Percentiles rank a stretch among this genome's conserved stretches.
These are phyloP conservation scores for Ceyx margarethae DNA, from an alignment of 2,113 vertebrate species.

Conservation along the genomic window DNA sequence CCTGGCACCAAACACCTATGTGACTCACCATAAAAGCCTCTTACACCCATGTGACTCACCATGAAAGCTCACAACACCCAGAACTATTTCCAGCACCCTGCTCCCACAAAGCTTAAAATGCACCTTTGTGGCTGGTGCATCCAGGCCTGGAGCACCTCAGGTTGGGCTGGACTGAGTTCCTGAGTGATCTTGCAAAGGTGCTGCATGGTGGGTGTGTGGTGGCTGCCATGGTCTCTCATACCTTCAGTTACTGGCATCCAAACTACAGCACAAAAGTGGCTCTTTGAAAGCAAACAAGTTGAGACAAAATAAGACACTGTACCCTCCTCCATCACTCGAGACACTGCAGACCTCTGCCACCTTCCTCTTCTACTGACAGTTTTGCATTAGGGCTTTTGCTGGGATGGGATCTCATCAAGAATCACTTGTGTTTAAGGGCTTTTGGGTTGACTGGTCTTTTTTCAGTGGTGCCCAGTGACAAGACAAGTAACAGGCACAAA, in stretches of 20 bases:
- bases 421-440: neutral
- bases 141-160: neutral
- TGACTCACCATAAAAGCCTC: rapidly evolving
- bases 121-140: neutral
- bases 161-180: neutral
- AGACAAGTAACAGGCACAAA: too few species aligned
- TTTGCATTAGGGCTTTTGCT: neutral
- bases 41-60: rapidly evolving
- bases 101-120: neutral
- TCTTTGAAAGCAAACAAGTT: neutral
- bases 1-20: neutral
- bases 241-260: neutral
- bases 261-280: neutral
- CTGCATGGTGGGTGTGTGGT: neutral
- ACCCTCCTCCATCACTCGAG: neutral
- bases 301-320: neutral
- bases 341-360: neutral
- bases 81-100: rapidly evolving
- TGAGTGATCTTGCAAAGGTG: rapidly evolving
- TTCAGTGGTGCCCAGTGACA: too few species aligned
- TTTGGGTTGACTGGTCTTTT: too few species aligned
- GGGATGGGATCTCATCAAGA: neutral
- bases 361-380: neutral
- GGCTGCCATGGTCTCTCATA: neutral
- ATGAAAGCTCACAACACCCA: rapidly evolving